phyloP scores from a whole-genome alignment of 2,888 invertebrate species.

The Electrophaes corylata region DNA sequence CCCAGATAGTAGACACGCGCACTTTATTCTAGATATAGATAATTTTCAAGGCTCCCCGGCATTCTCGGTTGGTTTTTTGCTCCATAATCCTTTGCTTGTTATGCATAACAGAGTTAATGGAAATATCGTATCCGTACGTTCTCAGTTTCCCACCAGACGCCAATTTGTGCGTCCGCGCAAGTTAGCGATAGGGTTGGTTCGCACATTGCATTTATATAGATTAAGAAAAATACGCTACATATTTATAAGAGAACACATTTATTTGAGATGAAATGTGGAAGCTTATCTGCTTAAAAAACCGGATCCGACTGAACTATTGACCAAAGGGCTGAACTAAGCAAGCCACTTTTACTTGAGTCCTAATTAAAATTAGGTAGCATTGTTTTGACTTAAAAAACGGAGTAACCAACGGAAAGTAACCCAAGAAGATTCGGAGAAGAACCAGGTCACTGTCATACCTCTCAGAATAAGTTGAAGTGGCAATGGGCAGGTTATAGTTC shows the following conservation, averaged over 20 bases:
- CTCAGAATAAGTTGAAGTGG: no score
- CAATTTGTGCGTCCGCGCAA: slow-evolving; percentile 78
- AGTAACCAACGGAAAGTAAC: no score
- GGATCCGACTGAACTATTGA: no score
- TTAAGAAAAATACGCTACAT: neutral
- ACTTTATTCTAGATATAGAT: slow-evolving; percentile 44
- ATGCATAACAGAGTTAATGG: slow-evolving; percentile 63
- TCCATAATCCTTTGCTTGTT: slow-evolving; percentile 56
- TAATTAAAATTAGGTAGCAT: no score
- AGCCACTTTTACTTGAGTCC: no score
- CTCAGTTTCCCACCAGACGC: slow-evolving; percentile 68
- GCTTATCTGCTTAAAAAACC: no score
- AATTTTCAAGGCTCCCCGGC: slow-evolving; percentile 52
- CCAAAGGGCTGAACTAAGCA: no score
- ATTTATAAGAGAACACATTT: no score
- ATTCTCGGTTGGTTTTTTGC: slow-evolving; percentile 50
- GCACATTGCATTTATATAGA: neutral
- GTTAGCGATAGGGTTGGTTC: slow-evolving; percentile 34
- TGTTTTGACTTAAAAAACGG: neutral
- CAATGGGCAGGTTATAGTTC: no score
- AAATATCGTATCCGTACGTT: slow-evolving; percentile 64
- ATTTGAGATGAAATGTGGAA: no score
- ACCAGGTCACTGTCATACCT: no score
- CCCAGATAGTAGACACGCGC: slow-evolving; percentile 22
- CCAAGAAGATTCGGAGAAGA: no score